Base-by-base conservation (phyloP, 2,888 invertebrate species). In the Argyresthia albistria region DNA sequence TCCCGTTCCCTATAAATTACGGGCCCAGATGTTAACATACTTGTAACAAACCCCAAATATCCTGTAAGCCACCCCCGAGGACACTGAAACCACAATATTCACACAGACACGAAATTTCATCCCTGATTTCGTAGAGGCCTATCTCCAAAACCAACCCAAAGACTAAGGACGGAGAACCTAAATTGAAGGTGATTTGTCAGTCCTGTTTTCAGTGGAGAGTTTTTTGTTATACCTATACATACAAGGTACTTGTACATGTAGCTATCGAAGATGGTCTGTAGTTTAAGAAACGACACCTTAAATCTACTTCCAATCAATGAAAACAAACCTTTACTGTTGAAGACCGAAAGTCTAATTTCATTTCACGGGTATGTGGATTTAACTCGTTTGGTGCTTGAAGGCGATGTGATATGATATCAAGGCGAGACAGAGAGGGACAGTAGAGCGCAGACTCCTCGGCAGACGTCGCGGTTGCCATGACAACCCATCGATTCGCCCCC, bases 361-460 rank as follows among this genome's bases (percentile, higher is more conserved):
- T 0, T 11, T 12, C 15, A 14, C 14, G 2, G 9, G 0, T 11
- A 25, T 4, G 15, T 52, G 56, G 56, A 11, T 43, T 63, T 69
- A 56, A 46, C 60, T 53, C 64, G 50, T 70, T 74, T 65, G 60
- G 55, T n/a, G 57, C 46, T 42, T 57, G 51, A 56, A 58, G 53
- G 54, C 55, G 59, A 70, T 80, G 80, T 83, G 86, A 86, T 86
- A 87, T 86, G 84, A 87, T 86, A 87, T 80, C 81, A 77, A 79
- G 82, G 80, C 86, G 84, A 87, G 86, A 87, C 77, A 84, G 86
- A 87, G 73, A 83, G 82, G 76, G 87, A 86, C 75, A 86, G 86
- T 83, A 83, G 79, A 79, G 81, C 79, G 81, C 86, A 84, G 83
- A 76, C 82, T 84, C 76, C 84, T 84, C 83, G 81, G 86, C 86